Conservation (phyloP, 2,888 invertebrate species). For the Yponomeuta malinellus region DNA sequence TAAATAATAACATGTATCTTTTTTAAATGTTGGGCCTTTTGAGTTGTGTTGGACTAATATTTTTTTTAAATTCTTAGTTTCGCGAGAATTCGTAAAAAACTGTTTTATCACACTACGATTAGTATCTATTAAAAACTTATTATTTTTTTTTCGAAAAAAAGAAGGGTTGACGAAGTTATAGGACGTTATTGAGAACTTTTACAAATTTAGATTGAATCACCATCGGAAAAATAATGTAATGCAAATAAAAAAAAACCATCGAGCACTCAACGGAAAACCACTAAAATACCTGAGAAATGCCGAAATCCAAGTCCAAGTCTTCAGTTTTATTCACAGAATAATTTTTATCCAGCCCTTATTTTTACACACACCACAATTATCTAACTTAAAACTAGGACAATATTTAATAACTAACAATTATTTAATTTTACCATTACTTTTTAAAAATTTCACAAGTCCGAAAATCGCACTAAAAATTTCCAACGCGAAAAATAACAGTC, state of each 20-base stretch:
- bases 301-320: not conserved
- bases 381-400: constrained; percentile 4
- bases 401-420: constrained; percentile 1
- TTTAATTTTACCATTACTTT: constrained; percentile 7
- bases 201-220: not conserved
- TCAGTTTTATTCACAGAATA: not conserved
- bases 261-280: not conserved
- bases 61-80: too few relatives aligned
- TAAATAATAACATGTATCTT: too few relatives aligned
- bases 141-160: too few relatives aligned
- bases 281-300: not conserved
- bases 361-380: not conserved
- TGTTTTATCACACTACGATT: too few relatives aligned
- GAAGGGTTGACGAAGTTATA: not conserved
- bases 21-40: too few relatives aligned
- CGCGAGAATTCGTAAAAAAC: too few relatives aligned
- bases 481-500: not conserved
- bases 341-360: not conserved
- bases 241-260: not conserved
- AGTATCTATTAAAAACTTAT: too few relatives aligned
- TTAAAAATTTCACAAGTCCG: not conserved
- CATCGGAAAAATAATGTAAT: not conserved
- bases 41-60: too few relatives aligned
- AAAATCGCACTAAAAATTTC: constrained; percentile 2
- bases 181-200: constrained; percentile 11